These are phyloP conservation scores for Andinoacara biseriatus DNA, from an alignment of 2,113 vertebrate species.

Conservation along the genomic window DNA sequence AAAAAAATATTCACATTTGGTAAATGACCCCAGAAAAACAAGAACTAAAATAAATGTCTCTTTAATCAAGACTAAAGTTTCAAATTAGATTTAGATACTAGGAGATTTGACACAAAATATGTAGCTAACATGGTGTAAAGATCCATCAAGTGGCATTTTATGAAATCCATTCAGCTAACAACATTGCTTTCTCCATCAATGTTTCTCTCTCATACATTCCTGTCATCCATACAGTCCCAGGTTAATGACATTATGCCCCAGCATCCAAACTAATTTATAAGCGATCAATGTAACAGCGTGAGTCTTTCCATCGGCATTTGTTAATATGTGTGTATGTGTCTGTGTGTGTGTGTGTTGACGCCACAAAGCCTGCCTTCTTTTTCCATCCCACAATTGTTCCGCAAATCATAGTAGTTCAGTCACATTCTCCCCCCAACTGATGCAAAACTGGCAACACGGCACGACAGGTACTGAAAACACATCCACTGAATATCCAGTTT, in stretches of 20 bases:
- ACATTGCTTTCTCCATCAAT: constrained; percentile 54
- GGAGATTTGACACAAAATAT: constrained; percentile 45
- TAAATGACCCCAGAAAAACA: neutral
- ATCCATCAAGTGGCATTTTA: constrained; percentile 61
- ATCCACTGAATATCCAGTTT: constrained; percentile 4
- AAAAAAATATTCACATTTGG: neutral
- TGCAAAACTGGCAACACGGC: neutral
- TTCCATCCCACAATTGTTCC: constrained; percentile 20
- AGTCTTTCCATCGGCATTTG: constrained; percentile 66
- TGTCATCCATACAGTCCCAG: constrained; percentile 67
- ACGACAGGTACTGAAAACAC: constrained; percentile 13
- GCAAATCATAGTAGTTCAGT: constrained; percentile 27
- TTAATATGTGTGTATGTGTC: constrained; percentile 50
- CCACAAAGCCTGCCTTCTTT: constrained; percentile 5
- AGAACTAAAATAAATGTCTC: neutral
- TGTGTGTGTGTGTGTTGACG: constrained; percentile 25
- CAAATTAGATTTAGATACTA: constrained; percentile 49
- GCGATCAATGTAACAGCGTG: constrained; percentile 70
- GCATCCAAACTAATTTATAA: constrained; percentile 72
- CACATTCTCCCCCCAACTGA: constrained; percentile 11
- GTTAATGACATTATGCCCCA: constrained; percentile 69
- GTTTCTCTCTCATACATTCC: constrained; percentile 62
- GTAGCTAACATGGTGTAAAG: constrained; percentile 60
- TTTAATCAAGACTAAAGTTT: constrained; percentile 32
- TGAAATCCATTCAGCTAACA: constrained; percentile 61